phyloP scores from a whole-genome alignment of 1,140 invertebrate genomes.

The Heliconius himera region DNA sequence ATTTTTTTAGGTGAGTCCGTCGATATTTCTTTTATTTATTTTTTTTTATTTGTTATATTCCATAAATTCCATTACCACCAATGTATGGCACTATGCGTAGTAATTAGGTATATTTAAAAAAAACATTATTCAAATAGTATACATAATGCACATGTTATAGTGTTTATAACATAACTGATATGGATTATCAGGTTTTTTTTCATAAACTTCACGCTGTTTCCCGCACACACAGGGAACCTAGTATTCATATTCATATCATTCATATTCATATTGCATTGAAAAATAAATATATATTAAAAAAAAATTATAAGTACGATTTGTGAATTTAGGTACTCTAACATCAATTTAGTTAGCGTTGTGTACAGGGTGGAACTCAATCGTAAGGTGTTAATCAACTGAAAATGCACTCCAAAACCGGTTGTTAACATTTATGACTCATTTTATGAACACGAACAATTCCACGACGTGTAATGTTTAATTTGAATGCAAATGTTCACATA shows the following conservation, averaged over 20 bases:
- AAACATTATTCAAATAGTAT: not conserved
- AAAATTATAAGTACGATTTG: not conserved
- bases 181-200: too few relatives aligned
- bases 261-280: too few relatives aligned
- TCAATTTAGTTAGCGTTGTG: not conserved
- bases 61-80: too few relatives aligned
- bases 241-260: too few relatives aligned
- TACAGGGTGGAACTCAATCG: constrained; percentile 14
- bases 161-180: not conserved
- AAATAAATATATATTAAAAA: too few relatives aligned
- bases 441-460: constrained; percentile 32
- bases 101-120: not conserved
- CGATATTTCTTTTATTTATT: too few relatives aligned
- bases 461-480: constrained; percentile 23
- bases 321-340: not conserved
- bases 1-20: too few relatives aligned
- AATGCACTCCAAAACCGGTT: constrained; percentile 35
- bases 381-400: constrained; percentile 15
- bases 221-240: too few relatives aligned
- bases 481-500: constrained; percentile 34
- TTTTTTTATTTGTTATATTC: too few relatives aligned
- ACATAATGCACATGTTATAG: not conserved
- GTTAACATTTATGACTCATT: constrained; percentile 37
- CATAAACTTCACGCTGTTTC: too few relatives aligned
- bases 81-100: too few relatives aligned